phyloP scores from a whole-genome alignment of 2,797 vertebrate genomes.

The Chromis chromis region DNA sequence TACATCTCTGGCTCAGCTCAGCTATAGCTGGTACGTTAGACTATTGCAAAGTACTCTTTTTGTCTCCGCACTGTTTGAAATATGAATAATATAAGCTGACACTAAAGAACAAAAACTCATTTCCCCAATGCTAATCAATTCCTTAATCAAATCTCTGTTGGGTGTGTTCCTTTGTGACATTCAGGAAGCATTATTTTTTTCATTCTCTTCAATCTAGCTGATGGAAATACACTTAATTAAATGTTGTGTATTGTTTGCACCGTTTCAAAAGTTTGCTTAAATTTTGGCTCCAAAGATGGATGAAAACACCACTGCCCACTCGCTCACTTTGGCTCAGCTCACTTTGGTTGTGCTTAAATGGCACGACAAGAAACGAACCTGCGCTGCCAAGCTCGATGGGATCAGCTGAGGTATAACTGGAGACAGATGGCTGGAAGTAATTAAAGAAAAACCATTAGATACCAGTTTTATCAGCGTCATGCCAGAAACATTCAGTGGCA shows the following conservation, averaged over 20 bases:
- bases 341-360: constrained; percentile 49
- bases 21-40: neutral
- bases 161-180: constrained; percentile 49
- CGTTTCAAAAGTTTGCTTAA: constrained; percentile 36
- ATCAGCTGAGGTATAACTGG: constrained; percentile 66
- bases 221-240: constrained; percentile 38
- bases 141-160: constrained; percentile 46
- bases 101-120: constrained; percentile 38
- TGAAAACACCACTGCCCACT: constrained; percentile 54
- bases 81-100: constrained; percentile 34
- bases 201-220: constrained; percentile 9
- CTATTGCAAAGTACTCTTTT: constrained; percentile 20
- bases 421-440: constrained; percentile 75
- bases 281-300: constrained; percentile 39
- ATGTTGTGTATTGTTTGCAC: constrained; percentile 20
- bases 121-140: constrained; percentile 44
- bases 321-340: constrained; percentile 42
- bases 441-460: constrained; percentile 64
- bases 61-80: constrained; percentile 23
- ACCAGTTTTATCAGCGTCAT: constrained; percentile 46
- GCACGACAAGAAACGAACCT: constrained; percentile 53
- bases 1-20: constrained; percentile 10
- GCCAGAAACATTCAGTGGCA: constrained; percentile 55
- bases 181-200: constrained; percentile 24
- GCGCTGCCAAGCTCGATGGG: constrained; percentile 51